Evolutionary conservation across 2,888 invertebrate genomes (phyloP), one percentile per base, ranked within the genome.

Genomic region (Willowsia nigromaculata): DNA sequence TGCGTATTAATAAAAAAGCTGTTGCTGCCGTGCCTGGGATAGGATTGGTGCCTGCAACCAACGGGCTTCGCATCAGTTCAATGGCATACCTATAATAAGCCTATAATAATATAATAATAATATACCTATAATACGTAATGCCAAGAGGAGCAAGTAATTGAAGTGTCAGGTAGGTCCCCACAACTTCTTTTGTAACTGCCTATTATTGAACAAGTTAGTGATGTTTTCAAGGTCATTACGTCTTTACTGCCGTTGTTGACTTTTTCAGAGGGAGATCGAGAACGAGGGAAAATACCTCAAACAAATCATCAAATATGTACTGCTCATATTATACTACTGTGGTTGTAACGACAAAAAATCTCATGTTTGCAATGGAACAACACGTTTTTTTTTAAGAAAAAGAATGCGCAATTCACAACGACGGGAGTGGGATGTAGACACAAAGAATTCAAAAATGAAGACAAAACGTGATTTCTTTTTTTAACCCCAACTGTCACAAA

Each of bases 111-210:
- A 43, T 43, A 37, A 13, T 43, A 43, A 1, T 13, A 43, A 43
- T 13, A 13, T 9, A 13, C 43, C 9, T 43, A 13, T 9, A 13
- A 43, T 43, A 37, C 37, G 37, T 9, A 13, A 56, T 56, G 62
- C 33, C n/a, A 65, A 3, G n/a, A 43, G 7, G 27, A 53, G 27
- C 78, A 78, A n/a, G 30, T 22, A 56, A 56, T 2, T 53, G 13
- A 37, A 85, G 59, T 85, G 74, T 74, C 85, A 85, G 85, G 74
- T 85, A 85, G 85, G 85, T 74, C 68, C 62, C 83, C 68, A 76
- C 74, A 71, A 43, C 37, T 68, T 37, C 62, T 30, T 30, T 65
- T 68, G 18, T n/a, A 13, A n/a, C n/a, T n/a, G n/a, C n/a, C n/a
- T 50, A 50, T 50, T 13, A 71, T 71, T 71, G 71, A 71, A 27